Percentiles rank a stretch among this genome's conserved stretches.
phyloP scores from a whole-genome alignment of 2,113 vertebrate genomes.

The Chaetura pelagica region DNA sequence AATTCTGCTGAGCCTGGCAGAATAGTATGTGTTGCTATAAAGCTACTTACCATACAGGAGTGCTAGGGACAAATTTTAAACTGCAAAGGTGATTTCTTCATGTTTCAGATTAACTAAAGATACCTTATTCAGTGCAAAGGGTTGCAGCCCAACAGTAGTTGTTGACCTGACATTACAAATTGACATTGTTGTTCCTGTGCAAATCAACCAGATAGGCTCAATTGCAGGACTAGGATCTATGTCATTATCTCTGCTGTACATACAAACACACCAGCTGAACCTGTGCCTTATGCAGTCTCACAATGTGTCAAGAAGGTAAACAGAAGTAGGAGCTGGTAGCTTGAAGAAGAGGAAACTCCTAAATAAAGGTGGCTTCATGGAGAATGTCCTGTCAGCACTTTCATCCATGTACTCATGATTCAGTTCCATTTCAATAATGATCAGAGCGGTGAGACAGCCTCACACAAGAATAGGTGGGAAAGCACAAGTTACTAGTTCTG shows the following conservation, averaged over 20 bases:
- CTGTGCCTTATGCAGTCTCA: not conserved
- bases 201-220: not conserved
- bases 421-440: not conserved
- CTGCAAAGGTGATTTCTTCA: not conserved
- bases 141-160: not conserved
- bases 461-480: not conserved
- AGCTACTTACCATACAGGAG: not conserved
- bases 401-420: not conserved
- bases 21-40: not conserved
- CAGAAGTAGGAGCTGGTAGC: not conserved
- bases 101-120: not conserved
- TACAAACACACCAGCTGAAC: not conserved
- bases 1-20: not conserved
- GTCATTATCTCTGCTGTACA: not conserved
- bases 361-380: not conserved
- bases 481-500: not conserved
- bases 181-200: not conserved
- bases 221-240: not conserved
- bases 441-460: not conserved
- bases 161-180: not conserved
- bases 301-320: not conserved
- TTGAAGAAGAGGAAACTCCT: not conserved
- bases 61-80: not conserved
- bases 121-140: not conserved
- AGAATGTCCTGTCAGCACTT: not conserved